Conservation (phyloP, 2,797 vertebrate genomes). For the Takifugu ocellatus region DNA sequence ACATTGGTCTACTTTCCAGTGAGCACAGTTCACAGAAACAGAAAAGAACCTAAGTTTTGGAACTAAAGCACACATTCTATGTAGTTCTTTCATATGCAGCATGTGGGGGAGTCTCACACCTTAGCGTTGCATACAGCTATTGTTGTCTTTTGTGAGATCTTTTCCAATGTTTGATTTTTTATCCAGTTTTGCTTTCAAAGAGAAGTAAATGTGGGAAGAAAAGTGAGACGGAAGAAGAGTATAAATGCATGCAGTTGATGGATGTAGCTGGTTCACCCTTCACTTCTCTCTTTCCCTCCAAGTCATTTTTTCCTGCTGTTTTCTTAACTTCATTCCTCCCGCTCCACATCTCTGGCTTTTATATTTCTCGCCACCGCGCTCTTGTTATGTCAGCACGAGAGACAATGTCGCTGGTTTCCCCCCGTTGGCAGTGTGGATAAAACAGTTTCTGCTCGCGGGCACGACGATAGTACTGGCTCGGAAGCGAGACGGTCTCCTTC, state of each 20-base stretch:
- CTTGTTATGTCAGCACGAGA: constrained; percentile 68
- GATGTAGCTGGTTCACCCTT: constrained; percentile 8
- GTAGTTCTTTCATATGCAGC: too few species aligned
- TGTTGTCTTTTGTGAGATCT: too few species aligned
- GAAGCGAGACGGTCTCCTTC: constrained; percentile 35
- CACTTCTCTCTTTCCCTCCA: not conserved
- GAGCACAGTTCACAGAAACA: too few species aligned
- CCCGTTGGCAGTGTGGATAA: constrained; percentile 57
- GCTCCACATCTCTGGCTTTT: constrained; percentile 30
- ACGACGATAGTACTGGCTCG: constrained; percentile 40
- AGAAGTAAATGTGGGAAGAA: not conserved
- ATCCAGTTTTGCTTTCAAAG: constrained; percentile 9
- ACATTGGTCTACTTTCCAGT: too few species aligned
- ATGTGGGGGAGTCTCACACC: too few species aligned
- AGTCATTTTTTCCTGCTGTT: constrained; percentile 18
- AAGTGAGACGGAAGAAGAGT: constrained; percentile 10
- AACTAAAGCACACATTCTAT: too few species aligned
- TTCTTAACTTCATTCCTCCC: constrained; percentile 1
- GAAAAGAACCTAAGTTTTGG: too few species aligned
- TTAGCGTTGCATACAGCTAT: too few species aligned
- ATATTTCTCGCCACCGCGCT: constrained; percentile 43
- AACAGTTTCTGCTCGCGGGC: constrained; percentile 62
- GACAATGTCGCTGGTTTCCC: constrained; percentile 10
- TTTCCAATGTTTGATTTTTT: too few species aligned
- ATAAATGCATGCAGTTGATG: constrained; percentile 9